These are phyloP conservation scores for Petrocephalus microphthalmus DNA, from an alignment of 2,113 vertebrate genomes.

Conservation along the genomic window DNA sequence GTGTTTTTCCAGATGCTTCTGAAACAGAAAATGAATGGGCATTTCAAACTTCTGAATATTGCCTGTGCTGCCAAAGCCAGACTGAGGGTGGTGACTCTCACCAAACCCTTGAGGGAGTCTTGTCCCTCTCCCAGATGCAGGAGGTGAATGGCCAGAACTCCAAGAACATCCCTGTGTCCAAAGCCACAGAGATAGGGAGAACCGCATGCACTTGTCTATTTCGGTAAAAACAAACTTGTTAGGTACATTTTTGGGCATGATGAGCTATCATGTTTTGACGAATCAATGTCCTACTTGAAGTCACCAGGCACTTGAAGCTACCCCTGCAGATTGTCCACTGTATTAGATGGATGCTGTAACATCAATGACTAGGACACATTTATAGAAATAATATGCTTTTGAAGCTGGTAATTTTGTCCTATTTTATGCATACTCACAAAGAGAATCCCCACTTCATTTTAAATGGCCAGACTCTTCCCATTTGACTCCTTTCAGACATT, in stretches of 20 bases:
- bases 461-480: not conserved
- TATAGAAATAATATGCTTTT: too few species aligned
- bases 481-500: not conserved
- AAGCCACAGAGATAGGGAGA: slow-evolving; percentile 97
- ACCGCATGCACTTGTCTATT: slow-evolving; percentile 97
- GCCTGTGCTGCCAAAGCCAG: slow-evolving; percentile 97
- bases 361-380: not conserved
- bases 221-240: slow-evolving; percentile 99
- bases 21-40: slow-evolving; percentile 92
- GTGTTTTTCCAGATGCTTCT: not conserved
- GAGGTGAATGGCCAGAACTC: slow-evolving; percentile 87
- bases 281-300: not conserved
- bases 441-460: not conserved
- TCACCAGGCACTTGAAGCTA: not conserved
- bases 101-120: slow-evolving; percentile 91
- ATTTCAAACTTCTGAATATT: slow-evolving; percentile 94
- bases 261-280: not conserved
- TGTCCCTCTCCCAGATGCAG: too few species aligned
- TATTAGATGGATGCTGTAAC: not conserved
- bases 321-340: not conserved
- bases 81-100: slow-evolving; percentile 84
- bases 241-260: slow-evolving; percentile 60
- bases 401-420: not conserved
- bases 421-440: not conserved
- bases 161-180: slow-evolving; percentile 91